Percentiles rank a stretch among this genome's conserved stretches.
These are phyloP conservation scores for Condylura cristata DNA, from an alignment of 2,113 vertebrate species.

Conservation along the genomic window DNA sequence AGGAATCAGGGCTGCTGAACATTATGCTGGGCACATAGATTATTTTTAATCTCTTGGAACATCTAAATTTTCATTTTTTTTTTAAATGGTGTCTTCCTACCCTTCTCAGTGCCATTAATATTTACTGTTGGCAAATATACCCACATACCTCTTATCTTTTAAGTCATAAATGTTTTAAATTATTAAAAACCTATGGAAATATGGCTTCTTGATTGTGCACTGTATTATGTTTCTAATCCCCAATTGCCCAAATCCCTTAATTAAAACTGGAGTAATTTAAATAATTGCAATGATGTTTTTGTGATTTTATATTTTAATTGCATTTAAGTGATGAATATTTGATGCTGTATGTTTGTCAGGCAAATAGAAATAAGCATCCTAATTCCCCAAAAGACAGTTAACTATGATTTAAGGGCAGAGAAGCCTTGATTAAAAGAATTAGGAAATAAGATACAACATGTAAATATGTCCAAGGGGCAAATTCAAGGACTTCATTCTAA, in stretches of 20 bases:
- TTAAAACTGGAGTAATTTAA: slow-evolving; percentile 67
- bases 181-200: slow-evolving; percentile 59
- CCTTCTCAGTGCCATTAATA: not conserved
- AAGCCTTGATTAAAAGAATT: slow-evolving; percentile 72
- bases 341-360: slow-evolving; percentile 64
- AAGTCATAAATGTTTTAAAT: slow-evolving; percentile 51
- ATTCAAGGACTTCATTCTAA: slow-evolving; percentile 76
- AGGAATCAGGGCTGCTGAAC: not conserved
- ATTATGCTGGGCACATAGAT: not conserved
- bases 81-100: not conserved
- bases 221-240: slow-evolving; percentile 52
- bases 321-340: slow-evolving; percentile 76
- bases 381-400: slow-evolving; percentile 67
- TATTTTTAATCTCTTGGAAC: slow-evolving; percentile 21
- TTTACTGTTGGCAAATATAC: not conserved
- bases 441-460: slow-evolving; percentile 60
- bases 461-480: slow-evolving; percentile 67
- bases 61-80: slow-evolving; percentile 14
- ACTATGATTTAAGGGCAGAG: slow-evolving; percentile 58
- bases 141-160: slow-evolving; percentile 14
- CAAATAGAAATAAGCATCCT: slow-evolving; percentile 58
- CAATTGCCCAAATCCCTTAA: slow-evolving; percentile 59
- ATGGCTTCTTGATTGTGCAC: not conserved
- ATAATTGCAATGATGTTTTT: slow-evolving; percentile 56
- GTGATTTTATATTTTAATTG: slow-evolving; percentile 72